These are phyloP conservation scores for Pachycephala philippinensis DNA, from an alignment of 2,113 vertebrate genomes.

Conservation along the genomic window DNA sequence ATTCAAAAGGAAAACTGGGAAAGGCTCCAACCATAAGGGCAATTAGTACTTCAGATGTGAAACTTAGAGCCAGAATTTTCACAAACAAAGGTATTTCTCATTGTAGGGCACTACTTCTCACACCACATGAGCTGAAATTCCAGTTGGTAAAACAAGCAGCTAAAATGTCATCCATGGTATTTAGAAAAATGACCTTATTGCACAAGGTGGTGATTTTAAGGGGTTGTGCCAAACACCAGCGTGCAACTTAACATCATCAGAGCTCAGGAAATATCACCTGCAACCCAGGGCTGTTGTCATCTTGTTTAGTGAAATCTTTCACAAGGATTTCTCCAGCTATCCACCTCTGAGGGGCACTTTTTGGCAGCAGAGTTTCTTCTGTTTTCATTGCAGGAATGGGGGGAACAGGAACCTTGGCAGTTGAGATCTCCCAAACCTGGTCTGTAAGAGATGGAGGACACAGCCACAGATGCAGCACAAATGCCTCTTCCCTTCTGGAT, in stretches of 20 bases:
- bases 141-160: background rate
- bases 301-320: background rate
- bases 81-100: background rate
- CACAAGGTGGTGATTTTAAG: background rate
- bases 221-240: background rate
- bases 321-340: background rate
- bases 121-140: background rate
- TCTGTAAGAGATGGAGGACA: background rate
- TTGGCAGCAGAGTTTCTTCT: background rate
- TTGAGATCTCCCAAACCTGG: background rate
- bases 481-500: background rate
- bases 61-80: background rate
- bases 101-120: background rate
- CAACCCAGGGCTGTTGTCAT: background rate
- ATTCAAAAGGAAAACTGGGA: background rate
- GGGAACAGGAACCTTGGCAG: background rate
- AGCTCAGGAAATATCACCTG: background rate
- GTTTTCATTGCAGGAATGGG: background rate
- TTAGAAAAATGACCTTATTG: background rate
- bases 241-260: background rate
- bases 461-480: background rate
- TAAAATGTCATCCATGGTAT: background rate
- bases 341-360: background rate
- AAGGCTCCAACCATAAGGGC: background rate
- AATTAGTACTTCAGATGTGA: background rate